Evolutionary conservation across 2,797 vertebrate genomes (phyloP), one percentile per base, ranked within the genome.

Genomic region (Odontamblyopus rebecca): DNA sequence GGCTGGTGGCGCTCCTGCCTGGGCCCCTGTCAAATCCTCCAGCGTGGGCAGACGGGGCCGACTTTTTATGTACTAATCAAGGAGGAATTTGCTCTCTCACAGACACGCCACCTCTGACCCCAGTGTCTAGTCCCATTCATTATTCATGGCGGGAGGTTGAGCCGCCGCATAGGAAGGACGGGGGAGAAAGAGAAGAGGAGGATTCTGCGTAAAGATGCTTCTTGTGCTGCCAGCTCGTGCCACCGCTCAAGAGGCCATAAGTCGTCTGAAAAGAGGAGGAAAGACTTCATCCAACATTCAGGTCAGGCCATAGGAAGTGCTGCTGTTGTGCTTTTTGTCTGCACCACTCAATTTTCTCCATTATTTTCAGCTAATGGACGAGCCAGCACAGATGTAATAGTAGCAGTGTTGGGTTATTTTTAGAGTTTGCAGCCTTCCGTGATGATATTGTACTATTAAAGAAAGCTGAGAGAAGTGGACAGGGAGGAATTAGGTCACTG

Each of bases 1-100:
- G 71, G 82, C 83, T 86, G 77, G 84, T 90, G 92, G 90, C 88
- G 85, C 83, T 88, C 81, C 71, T 83, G 84, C 62, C 84, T 82
- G 82, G 77, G 84, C 85, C 78, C 74, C 89, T 92, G 89, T 93
- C 91, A 92, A 87, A 86, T 85, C 86, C 87, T 85, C 70, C 86
- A 87, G 81, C 80, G 79, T 86, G 88, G 88, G 90, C 94, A 93
- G 93, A 93, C 93, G 91, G 91, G 88, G 83, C 77, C 78, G 74
- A 80, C 88, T 93, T 93, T 93, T 93, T 93, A 91, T 93, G 91
- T 92, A 91, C 91, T 92, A 93, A 94, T 94, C 93, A 93, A 93
- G 93, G 89, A 92, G 92, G 93, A 93, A 92, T 93, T 92, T 91
- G 87, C 91, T 93, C 89, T 89, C 92, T 91, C 91, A 87, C 90